Conservation (phyloP, 2,797 vertebrate genomes). For the Rhinella marina region DNA sequence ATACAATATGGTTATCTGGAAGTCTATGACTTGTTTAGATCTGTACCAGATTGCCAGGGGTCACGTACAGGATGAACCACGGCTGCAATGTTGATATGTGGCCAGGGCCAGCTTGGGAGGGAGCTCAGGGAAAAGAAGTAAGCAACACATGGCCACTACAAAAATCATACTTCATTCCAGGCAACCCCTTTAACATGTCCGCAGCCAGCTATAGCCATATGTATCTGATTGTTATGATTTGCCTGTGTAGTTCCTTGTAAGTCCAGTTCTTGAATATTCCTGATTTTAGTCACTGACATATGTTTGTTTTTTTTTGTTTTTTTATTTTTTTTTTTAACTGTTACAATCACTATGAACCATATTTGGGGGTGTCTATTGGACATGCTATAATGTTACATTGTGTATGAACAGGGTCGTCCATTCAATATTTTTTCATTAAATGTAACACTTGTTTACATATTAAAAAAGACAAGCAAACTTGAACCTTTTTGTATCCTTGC, state of each 20-base stretch:
- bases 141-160: background rate
- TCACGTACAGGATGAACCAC: background rate
- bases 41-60: background rate
- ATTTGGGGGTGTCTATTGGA: conserved; percentile 26
- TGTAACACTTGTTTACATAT: conserved; percentile 57
- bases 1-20: background rate
- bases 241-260: background rate
- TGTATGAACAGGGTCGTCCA: conserved; percentile 26
- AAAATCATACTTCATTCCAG: background rate
- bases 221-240: conserved; percentile 5
- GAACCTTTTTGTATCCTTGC: conserved; percentile 46
- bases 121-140: background rate
- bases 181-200: background rate
- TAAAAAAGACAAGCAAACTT: conserved; percentile 40
- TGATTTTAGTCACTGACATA: conserved; percentile 6
- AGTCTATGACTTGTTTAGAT: background rate
- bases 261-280: background rate
- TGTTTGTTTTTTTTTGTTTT: background rate
- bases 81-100: background rate
- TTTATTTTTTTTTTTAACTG: background rate
- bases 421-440: conserved; percentile 26
- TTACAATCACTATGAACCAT: conserved; percentile 24
- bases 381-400: background rate
- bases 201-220: background rate
- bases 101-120: background rate